A percentile compares a stretch with the other conserved stretches of the same genome.
Evolutionary conservation across 2,888 invertebrate species (phyloP).

Genomic region (Epirrita christyi): DNA sequence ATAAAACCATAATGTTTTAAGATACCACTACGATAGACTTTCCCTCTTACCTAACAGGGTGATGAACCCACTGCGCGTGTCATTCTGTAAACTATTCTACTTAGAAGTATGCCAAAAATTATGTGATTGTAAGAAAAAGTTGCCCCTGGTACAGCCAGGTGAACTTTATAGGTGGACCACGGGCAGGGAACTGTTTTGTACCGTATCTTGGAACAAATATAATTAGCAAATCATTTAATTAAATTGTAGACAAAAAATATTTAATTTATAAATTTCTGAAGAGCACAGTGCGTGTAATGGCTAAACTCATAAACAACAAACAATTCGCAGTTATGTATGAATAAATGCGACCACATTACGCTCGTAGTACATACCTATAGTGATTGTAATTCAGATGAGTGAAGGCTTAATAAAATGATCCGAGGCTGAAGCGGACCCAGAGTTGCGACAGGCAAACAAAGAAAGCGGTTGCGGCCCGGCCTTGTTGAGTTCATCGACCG

Average conservation of each 20-base stretch:
- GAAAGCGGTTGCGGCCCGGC: conserved; percentile 79
- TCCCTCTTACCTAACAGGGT: conserved; percentile 28
- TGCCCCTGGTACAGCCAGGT: too few species aligned
- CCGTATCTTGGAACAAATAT: too few species aligned
- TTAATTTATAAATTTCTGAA: not conserved
- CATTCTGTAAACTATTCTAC: not conserved
- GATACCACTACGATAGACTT: conserved; percentile 22
- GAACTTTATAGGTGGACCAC: too few species aligned
- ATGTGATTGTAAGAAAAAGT: not conserved
- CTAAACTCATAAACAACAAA: conserved; percentile 28
- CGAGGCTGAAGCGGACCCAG: conserved; percentile 69
- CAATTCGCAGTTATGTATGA: conserved; percentile 27
- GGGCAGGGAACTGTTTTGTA: too few species aligned
- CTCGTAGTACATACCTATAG: conserved; percentile 39
- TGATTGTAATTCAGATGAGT: conserved; percentile 71
- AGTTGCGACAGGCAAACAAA: conserved; percentile 81
- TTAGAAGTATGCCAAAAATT: not conserved
- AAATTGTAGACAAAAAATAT: not conserved
- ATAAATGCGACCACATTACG: conserved; percentile 44
- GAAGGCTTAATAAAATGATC: conserved; percentile 77
- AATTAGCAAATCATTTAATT: not conserved
- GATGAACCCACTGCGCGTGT: conserved; percentile 18
- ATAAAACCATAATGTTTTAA: conserved; percentile 15
- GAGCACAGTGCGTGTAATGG: conserved; percentile 18
- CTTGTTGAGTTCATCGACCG: conserved; percentile 83